Base-by-base conservation (phyloP, 2,888 invertebrate species). In the Cosmia trapezina region DNA sequence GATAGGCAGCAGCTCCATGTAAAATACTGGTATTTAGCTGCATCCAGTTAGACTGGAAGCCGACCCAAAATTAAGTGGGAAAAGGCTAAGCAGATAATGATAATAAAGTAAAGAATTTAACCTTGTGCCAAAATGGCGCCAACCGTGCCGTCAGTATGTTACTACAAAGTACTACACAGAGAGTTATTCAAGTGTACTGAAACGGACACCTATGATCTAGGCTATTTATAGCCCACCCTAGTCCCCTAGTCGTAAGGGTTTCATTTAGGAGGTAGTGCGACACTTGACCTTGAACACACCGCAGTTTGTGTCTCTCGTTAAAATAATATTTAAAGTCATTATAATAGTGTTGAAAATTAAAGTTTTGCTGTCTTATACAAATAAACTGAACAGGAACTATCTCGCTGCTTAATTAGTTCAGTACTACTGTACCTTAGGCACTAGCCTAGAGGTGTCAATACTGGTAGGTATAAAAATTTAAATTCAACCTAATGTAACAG, bases 201-300 rank as follows among this genome's bases (percentile, higher is more conserved):
- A 66, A 63, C 83, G 79, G 63, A 59, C 60, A 41, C 83, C 73
- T 79, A 83, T 83, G 80, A 83, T 83, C 80, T 79, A 67, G 49
- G 12, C 59, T 83, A 83, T 83, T 33, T 28, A 79, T 83, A 80
- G 73, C 51, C 12, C 33, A 72, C 79, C 83, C 79, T 62, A 51
- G 67, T 72, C 54, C 80, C 83, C 73, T 72, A 66, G 54, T 51
- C 59, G 47, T 59, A 79, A 79, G 73, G 83, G 71, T 70, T 45
- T 60, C 4, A 69, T 78, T 83, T 83, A 45, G 53, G 53, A 65
- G 61, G 64, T 57, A 37, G n/a, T 47, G 51, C 9, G 51, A 61
- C 22, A 65, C 51, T 22, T 41, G 56, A 83, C 64, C 79, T 83
- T 78, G 65, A 54, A 49, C 53, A 49, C 17, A 1, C 41, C 17